phyloP scores from a whole-genome alignment of 2,888 invertebrate species.

The Octonoba sinensis region DNA sequence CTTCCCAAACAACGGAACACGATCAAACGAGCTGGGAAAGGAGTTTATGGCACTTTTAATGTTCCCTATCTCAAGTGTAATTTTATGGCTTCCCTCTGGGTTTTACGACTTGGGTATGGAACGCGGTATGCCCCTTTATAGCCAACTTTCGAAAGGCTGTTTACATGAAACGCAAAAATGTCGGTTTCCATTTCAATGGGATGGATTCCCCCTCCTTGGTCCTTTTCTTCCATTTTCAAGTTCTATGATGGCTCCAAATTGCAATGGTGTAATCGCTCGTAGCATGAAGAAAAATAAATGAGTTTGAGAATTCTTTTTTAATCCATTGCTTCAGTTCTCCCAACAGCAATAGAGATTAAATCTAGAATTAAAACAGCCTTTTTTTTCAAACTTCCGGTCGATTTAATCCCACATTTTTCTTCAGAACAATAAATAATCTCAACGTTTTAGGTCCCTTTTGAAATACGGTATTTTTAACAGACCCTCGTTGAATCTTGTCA shows the following conservation, averaged over 20 bases:
- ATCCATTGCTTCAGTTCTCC: not conserved
- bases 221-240: constrained; percentile 21
- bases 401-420: no score
- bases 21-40: constrained; percentile 53
- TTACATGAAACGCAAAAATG: constrained; percentile 53
- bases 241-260: constrained; percentile 33
- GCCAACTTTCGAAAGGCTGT: constrained; percentile 25
- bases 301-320: not conserved
- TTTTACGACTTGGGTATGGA: constrained; percentile 56
- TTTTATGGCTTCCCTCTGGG: constrained; percentile 49
- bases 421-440: no score
- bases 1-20: constrained; percentile 51
- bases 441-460: no score
- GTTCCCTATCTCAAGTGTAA: constrained; percentile 57
- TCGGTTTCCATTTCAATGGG: constrained; percentile 46
- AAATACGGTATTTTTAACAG: no score
- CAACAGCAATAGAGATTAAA: no score
- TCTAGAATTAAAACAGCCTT: no score
- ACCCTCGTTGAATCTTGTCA: no score
- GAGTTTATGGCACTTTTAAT: constrained; percentile 60
- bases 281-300: constrained; percentile 16
- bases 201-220: constrained; percentile 9
- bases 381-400: no score
- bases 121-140: constrained; percentile 46
- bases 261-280: constrained; percentile 20